phyloP scores from a whole-genome alignment of 2,888 invertebrate species.

The Cepaea hortensis region DNA sequence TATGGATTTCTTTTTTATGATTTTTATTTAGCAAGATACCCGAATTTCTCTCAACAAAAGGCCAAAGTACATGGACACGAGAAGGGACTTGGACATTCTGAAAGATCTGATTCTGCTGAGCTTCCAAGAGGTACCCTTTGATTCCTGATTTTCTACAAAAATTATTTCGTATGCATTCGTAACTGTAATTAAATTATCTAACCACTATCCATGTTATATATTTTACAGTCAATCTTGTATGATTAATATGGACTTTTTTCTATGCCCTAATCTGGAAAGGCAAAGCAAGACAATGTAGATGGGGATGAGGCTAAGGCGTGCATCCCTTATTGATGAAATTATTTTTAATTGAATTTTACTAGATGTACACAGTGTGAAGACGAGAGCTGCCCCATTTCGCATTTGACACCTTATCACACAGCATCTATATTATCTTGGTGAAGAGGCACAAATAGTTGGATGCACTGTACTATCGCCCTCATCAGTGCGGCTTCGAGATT shows the following conservation, averaged over 20 bases:
- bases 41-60: conserved; percentile 50
- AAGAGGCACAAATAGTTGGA: conserved; percentile 86
- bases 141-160: not conserved
- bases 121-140: conserved; percentile 53
- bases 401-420: conserved; percentile 87
- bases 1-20: no score
- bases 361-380: conserved; percentile 78
- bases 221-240: no score
- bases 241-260: no score
- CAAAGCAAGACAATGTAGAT: conserved; percentile 11
- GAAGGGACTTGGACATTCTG: conserved; percentile 54
- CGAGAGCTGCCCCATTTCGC: conserved; percentile 82
- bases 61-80: conserved; percentile 58
- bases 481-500: conserved; percentile 84
- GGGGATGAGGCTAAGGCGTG: conserved; percentile 67
- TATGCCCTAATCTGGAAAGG: not conserved
- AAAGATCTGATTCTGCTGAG: conserved; percentile 52
- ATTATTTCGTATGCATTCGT: no score
- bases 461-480: conserved; percentile 85
- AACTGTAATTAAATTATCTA: no score
- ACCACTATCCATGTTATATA: no score
- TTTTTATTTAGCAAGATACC: conserved; percentile 16
- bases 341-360: conserved; percentile 80
- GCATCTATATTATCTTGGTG: conserved; percentile 85
- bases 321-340: conserved; percentile 80